phyloP scores from a whole-genome alignment of 1,140 invertebrate species.

The Drosophila tristis region DNA sequence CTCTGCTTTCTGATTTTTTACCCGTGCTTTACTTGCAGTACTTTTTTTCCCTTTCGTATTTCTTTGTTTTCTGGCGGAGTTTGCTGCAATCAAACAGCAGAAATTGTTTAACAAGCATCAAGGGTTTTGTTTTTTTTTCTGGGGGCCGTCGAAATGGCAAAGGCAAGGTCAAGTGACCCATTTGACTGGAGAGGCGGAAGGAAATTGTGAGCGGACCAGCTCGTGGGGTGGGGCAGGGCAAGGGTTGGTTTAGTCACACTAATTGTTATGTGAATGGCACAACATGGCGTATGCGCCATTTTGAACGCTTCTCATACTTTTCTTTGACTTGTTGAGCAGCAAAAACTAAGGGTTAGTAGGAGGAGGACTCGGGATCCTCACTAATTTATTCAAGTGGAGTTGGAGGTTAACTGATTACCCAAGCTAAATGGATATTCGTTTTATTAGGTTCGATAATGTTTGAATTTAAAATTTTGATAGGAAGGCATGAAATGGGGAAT shows the following conservation, averaged over 20 bases:
- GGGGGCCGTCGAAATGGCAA: conserved; percentile 40
- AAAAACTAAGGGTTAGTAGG: too few relatives aligned
- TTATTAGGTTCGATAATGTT: too few relatives aligned
- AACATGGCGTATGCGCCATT: conserved; percentile 1
- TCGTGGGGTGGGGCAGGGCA: conserved; percentile 8
- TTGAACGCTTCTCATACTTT: too few relatives aligned
- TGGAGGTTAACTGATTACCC: too few relatives aligned
- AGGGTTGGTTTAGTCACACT: not conserved
- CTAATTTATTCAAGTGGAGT: too few relatives aligned
- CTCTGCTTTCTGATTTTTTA: conserved; percentile 56
- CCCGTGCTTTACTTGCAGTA: conserved; percentile 3
- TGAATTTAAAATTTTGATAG: too few relatives aligned
- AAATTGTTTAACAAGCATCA: conserved; percentile 64
- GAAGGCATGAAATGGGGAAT: too few relatives aligned
- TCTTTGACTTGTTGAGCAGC: too few relatives aligned
- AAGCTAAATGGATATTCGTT: too few relatives aligned
- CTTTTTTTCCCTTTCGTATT: conserved; percentile 11
- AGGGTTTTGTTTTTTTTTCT: conserved; percentile 41
- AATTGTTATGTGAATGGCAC: not conserved
- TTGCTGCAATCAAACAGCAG: conserved; percentile 49
- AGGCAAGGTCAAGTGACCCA: conserved; percentile 58
- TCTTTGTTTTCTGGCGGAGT: conserved; percentile 23
- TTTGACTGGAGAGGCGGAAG: conserved; percentile 10
- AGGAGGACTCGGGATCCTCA: too few relatives aligned
- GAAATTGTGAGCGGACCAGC: not conserved